These are phyloP conservation scores for Vulpes ferrilata DNA, from an alignment of 2,113 vertebrate species.

Conservation along the genomic window DNA sequence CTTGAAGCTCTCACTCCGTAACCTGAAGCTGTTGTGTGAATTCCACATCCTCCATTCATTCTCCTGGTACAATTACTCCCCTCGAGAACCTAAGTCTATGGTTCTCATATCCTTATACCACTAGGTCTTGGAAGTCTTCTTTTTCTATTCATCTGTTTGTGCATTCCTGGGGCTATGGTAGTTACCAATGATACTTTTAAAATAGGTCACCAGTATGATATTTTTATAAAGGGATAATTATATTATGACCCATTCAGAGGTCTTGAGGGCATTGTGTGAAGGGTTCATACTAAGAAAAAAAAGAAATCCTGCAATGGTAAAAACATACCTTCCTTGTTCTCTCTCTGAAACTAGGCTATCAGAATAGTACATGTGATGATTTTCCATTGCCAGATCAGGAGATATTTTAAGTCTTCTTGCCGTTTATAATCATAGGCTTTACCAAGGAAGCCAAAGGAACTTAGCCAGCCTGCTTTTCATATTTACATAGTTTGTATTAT, in stretches of 20 bases:
- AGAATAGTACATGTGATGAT: neutral
- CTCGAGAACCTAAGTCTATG: neutral
- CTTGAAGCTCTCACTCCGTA: neutral
- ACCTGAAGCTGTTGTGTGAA: neutral
- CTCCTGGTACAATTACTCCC: neutral
- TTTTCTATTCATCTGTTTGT: neutral
- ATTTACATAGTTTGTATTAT: neutral
- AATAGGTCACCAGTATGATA: neutral
- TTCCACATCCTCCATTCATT: neutral
- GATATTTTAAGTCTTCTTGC: neutral
- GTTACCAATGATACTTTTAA: neutral
- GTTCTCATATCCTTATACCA: neutral
- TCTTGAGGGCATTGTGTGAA: neutral
- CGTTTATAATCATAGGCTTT: neutral
- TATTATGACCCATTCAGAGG: neutral
- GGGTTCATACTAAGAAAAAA: neutral
- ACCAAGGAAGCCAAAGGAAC: slow-evolving; percentile 12
- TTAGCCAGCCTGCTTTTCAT: neutral
- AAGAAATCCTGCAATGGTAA: neutral
- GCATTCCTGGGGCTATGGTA: neutral
- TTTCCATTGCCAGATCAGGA: neutral
- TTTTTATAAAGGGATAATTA: neutral
- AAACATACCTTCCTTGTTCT: neutral
- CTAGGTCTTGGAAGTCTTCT: neutral
- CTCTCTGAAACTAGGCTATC: neutral